phyloP scores from a whole-genome alignment of 2,113 vertebrate species.

The Tragelaphus buxtoni region DNA sequence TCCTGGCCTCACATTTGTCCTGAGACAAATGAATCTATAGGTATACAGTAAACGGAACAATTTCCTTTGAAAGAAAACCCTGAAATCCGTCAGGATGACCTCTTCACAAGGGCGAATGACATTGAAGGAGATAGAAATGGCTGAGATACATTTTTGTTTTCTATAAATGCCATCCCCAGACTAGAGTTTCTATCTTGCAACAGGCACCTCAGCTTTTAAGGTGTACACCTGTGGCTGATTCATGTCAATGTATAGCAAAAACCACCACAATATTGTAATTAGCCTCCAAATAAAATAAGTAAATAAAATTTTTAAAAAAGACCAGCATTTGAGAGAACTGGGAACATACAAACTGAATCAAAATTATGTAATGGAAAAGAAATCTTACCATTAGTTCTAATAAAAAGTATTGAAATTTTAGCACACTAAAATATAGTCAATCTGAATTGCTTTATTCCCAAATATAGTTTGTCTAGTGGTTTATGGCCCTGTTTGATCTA shows the following conservation, averaged over 20 bases:
- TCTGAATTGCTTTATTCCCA: background rate
- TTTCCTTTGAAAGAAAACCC: background rate
- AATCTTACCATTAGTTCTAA: background rate
- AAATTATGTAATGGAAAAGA: background rate
- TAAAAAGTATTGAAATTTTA: background rate
- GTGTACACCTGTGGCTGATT: background rate
- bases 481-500: background rate
- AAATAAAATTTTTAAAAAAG: background rate
- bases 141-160: background rate
- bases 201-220: background rate
- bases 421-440: background rate
- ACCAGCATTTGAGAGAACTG: background rate
- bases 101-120: background rate
- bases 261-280: background rate
- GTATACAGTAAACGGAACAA: background rate
- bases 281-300: background rate
- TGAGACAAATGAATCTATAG: background rate
- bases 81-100: background rate
- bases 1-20: background rate
- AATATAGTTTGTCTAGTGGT: background rate
- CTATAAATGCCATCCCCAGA: background rate
- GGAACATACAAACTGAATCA: background rate
- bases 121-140: background rate
- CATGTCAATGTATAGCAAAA: background rate
- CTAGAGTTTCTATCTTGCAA: background rate